phyloP scores from a whole-genome alignment of 2,888 invertebrate genomes.

The Drosophila longiperda region DNA sequence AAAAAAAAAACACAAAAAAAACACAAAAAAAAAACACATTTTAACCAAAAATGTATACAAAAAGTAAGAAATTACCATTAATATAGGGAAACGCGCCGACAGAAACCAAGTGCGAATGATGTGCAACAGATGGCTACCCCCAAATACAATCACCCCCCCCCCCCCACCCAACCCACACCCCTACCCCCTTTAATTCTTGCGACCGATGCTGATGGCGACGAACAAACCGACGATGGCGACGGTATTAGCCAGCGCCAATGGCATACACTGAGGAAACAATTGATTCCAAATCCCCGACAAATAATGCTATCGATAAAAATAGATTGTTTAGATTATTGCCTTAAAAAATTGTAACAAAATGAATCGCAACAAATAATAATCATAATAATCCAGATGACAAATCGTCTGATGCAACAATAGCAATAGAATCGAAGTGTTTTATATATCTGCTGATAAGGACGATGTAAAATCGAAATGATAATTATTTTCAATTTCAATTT shows the following conservation, averaged over 20 bases:
- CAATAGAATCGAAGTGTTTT: too few species aligned
- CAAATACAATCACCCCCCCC: slow-evolving; percentile 12
- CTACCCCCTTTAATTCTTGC: slow-evolving; percentile 43
- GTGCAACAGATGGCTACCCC: slow-evolving; percentile 79
- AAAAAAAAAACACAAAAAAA: slow-evolving; percentile 64
- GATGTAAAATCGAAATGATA: background rate
- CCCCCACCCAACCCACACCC: slow-evolving; percentile 33
- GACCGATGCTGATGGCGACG: slow-evolving; percentile 35
- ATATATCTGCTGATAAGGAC: too few species aligned
- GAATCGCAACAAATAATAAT: background rate
- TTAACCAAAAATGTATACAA: slow-evolving; percentile 64
- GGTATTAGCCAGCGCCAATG: slow-evolving; percentile 52
- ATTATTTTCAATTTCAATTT: background rate
- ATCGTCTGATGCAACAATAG: too few species aligned
- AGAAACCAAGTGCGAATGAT: slow-evolving; percentile 82
- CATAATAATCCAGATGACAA: too few species aligned
- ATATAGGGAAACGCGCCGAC: slow-evolving; percentile 79
- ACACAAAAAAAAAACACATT: slow-evolving; percentile 62
- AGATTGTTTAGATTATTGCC: background rate
- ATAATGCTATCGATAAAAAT: background rate
- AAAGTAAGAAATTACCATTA: slow-evolving; percentile 81
- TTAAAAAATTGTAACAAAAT: background rate
- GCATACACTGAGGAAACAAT: slow-evolving; percentile 39
- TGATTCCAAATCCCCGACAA: background rate
- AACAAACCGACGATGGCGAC: slow-evolving; percentile 35